Conservation (phyloP, 2,113 vertebrate genomes). For the Pterocles orientalis region DNA sequence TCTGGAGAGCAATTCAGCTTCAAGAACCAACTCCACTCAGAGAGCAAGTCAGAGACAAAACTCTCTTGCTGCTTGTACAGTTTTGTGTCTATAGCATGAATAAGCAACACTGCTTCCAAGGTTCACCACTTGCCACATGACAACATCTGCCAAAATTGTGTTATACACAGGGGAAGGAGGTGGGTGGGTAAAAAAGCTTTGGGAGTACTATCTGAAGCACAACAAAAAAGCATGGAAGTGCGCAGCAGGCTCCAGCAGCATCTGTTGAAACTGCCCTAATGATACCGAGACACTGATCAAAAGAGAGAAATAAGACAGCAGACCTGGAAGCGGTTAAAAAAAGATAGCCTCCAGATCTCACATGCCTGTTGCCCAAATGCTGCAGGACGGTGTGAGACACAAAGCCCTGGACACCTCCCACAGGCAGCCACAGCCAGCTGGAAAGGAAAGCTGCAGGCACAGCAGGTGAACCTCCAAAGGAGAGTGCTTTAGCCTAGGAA, state of each 20-base stretch:
- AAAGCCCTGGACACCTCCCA: not conserved
- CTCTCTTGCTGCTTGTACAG: not conserved
- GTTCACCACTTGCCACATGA: not conserved
- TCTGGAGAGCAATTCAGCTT: not conserved
- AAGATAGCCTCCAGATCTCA: not conserved
- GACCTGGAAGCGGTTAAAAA: not conserved
- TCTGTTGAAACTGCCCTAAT: not conserved
- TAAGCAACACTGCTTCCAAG: not conserved
- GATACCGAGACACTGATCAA: not conserved
- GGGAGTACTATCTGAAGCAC: not conserved
- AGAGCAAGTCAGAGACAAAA: not conserved
- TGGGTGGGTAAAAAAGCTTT: not conserved
- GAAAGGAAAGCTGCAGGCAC: not conserved
- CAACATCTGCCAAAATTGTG: not conserved
- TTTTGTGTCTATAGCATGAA: not conserved
- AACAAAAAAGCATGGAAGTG: not conserved
- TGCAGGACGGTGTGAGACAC: not conserved
- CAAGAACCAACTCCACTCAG: not conserved
- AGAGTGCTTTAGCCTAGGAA: not conserved
- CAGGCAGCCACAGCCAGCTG: not conserved
- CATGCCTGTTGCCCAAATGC: not conserved
- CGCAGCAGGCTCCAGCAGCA: not conserved
- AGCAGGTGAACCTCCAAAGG: not conserved
- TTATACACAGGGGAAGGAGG: not conserved
- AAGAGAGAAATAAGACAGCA: not conserved